Conservation (phyloP, 2,888 invertebrate species). For the Dasypogon diadema region DNA sequence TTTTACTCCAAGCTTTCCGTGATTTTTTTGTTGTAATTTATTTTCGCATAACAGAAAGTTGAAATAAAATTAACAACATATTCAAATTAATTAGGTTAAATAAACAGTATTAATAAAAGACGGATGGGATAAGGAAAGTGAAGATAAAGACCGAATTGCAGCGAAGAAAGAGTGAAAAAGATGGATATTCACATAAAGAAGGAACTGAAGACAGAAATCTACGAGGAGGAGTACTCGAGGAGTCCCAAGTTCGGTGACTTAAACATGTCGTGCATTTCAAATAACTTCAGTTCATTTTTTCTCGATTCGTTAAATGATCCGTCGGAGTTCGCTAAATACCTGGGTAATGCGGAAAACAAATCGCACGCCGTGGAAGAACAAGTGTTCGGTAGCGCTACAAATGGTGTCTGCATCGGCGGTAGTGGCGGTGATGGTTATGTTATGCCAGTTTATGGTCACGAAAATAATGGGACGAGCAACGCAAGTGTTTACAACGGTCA, state of each 20-base stretch:
- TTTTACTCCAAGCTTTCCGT: conserved; percentile 59
- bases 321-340: conserved; percentile 68
- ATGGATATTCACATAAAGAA: conserved; percentile 55
- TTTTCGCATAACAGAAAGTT: conserved; percentile 52
- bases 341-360: conserved; percentile 68
- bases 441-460: conserved; percentile 52
- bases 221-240: conserved; percentile 45
- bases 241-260: conserved; percentile 50
- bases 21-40: conserved; percentile 58
- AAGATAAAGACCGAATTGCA: not conserved
- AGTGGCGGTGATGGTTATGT: conserved; percentile 28
- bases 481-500: conserved; percentile 49
- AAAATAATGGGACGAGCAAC: conserved; percentile 56
- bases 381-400: conserved; percentile 33
- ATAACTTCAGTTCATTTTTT: conserved; percentile 68
- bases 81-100: conserved; percentile 53
- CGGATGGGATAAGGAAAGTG: conserved; percentile 41
- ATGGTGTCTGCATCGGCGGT: not conserved
- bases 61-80: conserved; percentile 39
- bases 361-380: conserved; percentile 65
- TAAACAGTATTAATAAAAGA: conserved; percentile 39
- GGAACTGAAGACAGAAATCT: conserved; percentile 54
- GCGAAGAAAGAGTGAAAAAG: conserved; percentile 47
- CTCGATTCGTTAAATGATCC: conserved; percentile 68
- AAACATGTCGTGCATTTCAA: conserved; percentile 69